A percentile compares a stretch with the other conserved stretches of the same genome.
These are phyloP conservation scores for Lasioglossum oenotherae DNA, from an alignment of 2,888 invertebrate species.

Conservation along the genomic window DNA sequence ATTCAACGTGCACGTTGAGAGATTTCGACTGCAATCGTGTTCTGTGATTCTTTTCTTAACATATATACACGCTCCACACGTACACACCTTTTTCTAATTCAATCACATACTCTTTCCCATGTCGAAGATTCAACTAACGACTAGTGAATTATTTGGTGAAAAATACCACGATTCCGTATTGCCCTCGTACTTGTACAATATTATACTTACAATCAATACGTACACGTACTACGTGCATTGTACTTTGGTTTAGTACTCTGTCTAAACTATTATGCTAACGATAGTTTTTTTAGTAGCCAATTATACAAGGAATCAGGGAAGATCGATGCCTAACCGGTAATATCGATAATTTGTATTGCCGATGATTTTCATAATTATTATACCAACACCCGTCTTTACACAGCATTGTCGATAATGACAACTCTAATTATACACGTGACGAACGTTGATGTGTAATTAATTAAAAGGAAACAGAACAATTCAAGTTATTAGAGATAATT, in stretches of 20 bases:
- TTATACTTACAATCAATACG: not conserved
- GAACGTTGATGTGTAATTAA: slow-evolving; percentile 17
- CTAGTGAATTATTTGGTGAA: not conserved
- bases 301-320: not conserved
- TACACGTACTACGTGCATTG: not conserved
- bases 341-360: not conserved
- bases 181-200: not conserved
- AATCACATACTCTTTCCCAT: not conserved
- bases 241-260: not conserved
- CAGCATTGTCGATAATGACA: slow-evolving; percentile 5
- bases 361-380: not conserved
- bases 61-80: not conserved
- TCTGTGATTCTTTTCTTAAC: slow-evolving; percentile 1
- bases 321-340: slow-evolving; percentile 8
- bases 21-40: not conserved
- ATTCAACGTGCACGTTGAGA: not conserved
- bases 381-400: not conserved
- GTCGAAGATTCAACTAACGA: not conserved
- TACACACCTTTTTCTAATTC: not conserved
- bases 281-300: not conserved
- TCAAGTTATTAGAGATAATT: slow-evolving; percentile 42
- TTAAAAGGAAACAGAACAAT: not conserved
- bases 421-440: slow-evolving; percentile 1
- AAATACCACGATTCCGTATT: not conserved
- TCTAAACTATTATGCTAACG: not conserved